Evolutionary conservation across 2,797 vertebrate genomes (phyloP).

Genomic region (Gambusia yucatana): DNA sequence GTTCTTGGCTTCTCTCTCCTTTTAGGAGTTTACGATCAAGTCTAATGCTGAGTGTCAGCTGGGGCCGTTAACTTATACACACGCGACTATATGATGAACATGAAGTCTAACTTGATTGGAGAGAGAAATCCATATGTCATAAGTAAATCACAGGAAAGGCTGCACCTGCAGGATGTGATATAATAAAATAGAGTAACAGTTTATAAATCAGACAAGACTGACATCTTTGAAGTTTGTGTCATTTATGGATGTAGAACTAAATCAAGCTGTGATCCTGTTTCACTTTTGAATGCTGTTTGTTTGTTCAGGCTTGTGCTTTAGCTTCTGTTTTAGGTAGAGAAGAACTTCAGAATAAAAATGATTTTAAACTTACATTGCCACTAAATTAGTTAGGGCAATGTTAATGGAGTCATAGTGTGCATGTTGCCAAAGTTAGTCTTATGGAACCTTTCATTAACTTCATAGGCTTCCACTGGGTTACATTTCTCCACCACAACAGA

Average conservation of each 20-base stretch:
- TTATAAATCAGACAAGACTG: not conserved
- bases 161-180: not conserved
- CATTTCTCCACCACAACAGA: not conserved
- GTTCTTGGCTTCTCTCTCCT: constrained; percentile 45
- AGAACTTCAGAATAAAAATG: not conserved
- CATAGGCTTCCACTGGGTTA: not conserved
- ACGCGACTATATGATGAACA: constrained; percentile 46
- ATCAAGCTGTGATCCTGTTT: not conserved
- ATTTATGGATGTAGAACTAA: not conserved
- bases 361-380: not conserved
- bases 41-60: constrained; percentile 67
- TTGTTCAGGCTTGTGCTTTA: not conserved
- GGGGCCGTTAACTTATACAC: constrained; percentile 61
- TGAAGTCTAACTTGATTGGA: constrained; percentile 59
- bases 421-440: not conserved
- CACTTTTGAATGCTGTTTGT: not conserved
- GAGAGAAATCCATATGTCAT: constrained; percentile 59
- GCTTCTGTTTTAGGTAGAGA: not conserved
- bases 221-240: not conserved
- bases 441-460: constrained; percentile 9
- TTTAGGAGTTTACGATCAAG: constrained; percentile 54
- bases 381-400: constrained; percentile 17
- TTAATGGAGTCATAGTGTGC: not conserved
- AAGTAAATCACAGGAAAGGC: constrained; percentile 24
- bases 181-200: not conserved